phyloP scores from a whole-genome alignment of 2,888 invertebrate species.

The Andrena chrysosceles region DNA sequence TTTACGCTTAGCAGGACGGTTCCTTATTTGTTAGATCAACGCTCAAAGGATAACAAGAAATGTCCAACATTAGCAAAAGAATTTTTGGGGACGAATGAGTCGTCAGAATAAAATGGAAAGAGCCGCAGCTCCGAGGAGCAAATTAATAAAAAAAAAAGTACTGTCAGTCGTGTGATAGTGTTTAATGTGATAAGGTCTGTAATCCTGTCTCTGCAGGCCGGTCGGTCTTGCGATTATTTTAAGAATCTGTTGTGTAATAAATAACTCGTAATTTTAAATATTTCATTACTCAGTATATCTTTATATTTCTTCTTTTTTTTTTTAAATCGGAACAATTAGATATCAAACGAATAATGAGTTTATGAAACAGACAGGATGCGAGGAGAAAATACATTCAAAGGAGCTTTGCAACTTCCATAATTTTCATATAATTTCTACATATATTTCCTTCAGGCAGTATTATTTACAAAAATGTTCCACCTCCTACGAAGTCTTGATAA shows the following conservation, averaged over 20 bases:
- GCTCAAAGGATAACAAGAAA: conserved; percentile 9
- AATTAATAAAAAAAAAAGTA: conserved; percentile 10
- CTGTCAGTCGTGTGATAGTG: conserved; percentile 31
- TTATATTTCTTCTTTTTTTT: conserved; percentile 13
- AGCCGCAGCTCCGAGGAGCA: conserved; percentile 8
- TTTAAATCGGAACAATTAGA: conserved; percentile 23
- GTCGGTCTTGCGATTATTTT: conserved; percentile 50
- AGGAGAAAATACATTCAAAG: conserved; percentile 42
- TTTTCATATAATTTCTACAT: conserved; percentile 78
- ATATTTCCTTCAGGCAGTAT: conserved; percentile 79
- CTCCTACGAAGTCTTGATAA: conserved; percentile 81
- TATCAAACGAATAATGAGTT: neutral
- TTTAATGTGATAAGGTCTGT: conserved; percentile 50
- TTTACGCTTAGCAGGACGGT: conserved; percentile 20
- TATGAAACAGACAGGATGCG: conserved; percentile 29
- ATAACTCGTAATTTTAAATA: conserved; percentile 53
- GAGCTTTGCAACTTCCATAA: conserved; percentile 49
- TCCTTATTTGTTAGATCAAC: conserved; percentile 15
- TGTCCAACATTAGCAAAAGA: neutral
- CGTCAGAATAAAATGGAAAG: neutral
- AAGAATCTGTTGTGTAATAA: conserved; percentile 62
- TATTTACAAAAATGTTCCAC: conserved; percentile 82
- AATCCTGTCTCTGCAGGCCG: conserved; percentile 46
- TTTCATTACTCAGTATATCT: conserved; percentile 37
- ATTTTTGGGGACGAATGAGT: neutral